Conservation (phyloP, 1,140 invertebrate species). For the Zaprionus davidi region DNA sequence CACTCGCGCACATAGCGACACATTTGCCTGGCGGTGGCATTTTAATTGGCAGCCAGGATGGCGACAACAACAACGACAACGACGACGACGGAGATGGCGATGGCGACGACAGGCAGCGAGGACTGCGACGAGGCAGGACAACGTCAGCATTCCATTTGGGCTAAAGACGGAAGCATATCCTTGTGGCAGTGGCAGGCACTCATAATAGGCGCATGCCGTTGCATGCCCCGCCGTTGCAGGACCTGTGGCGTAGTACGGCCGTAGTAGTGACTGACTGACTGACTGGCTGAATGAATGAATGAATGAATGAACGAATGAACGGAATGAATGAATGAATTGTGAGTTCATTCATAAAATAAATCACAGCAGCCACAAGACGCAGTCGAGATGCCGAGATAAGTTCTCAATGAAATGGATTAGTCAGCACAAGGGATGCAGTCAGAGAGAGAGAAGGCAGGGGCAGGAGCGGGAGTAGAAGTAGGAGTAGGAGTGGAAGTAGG, state of each 20-base stretch:
- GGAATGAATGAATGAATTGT: constrained; percentile 69
- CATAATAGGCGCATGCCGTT: constrained; percentile 63
- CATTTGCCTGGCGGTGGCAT: constrained; percentile 77
- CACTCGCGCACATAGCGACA: constrained; percentile 18
- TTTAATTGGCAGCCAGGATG: constrained; percentile 76
- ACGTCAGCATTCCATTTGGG: constrained; percentile 46
- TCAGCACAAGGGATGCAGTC: constrained; percentile 50
- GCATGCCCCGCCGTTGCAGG: constrained; percentile 40
- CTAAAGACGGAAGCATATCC: constrained; percentile 75
- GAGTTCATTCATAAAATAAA: constrained; percentile 80
- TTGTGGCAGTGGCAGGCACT: constrained; percentile 44
- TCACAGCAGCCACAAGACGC: constrained; percentile 46
- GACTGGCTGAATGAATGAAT: neutral
- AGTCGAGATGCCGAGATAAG: constrained; percentile 46
- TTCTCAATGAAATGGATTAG: constrained; percentile 80
- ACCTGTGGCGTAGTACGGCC: constrained; percentile 38
- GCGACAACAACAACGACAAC: constrained; percentile 28
- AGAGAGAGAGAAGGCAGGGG: neutral
- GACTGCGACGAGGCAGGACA: constrained; percentile 8
- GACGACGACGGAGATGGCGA: constrained; percentile 12
- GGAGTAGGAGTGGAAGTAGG: too few relatives aligned
- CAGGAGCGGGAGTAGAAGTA: neutral
- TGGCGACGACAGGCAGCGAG: constrained; percentile 7
- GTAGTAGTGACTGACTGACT: constrained; percentile 52
- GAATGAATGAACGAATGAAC: constrained; percentile 67